These are phyloP conservation scores for Lates japonicus DNA, from an alignment of 2,797 vertebrate genomes.

Conservation along the genomic window DNA sequence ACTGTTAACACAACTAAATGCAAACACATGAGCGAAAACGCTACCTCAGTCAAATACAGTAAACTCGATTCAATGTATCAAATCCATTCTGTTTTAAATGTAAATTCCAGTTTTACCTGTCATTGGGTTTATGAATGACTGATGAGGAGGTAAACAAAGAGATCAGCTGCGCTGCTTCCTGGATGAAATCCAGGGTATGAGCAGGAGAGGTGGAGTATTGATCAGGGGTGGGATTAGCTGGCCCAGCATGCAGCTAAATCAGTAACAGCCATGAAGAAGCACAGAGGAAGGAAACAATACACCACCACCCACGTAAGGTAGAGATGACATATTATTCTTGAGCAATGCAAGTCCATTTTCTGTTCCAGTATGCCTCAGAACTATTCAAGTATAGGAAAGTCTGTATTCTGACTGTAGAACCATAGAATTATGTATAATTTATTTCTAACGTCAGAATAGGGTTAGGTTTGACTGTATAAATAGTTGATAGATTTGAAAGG, in stretches of 20 bases:
- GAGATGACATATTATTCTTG: slow-evolving; percentile 14
- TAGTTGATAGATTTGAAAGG: neutral
- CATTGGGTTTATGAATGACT: slow-evolving; percentile 52
- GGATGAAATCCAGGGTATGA: slow-evolving; percentile 62
- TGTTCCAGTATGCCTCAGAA: slow-evolving; percentile 4
- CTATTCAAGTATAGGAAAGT: neutral
- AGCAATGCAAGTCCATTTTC: neutral
- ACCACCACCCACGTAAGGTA: slow-evolving; percentile 12
- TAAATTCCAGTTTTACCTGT: slow-evolving; percentile 31
- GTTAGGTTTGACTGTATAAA: neutral
- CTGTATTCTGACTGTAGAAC: neutral
- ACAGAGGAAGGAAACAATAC: slow-evolving; percentile 42
- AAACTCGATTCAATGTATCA: slow-evolving; percentile 8
- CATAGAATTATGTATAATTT: neutral
- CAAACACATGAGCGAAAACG: slow-evolving; percentile 20
- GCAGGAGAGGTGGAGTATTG: slow-evolving; percentile 69
- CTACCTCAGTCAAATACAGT: neutral
- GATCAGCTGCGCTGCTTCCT: slow-evolving; percentile 37
- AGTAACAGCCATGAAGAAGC: slow-evolving; percentile 54
- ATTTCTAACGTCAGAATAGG: neutral
- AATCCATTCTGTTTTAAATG: slow-evolving; percentile 28
- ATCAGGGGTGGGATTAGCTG: slow-evolving; percentile 73
- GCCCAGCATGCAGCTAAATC: slow-evolving; percentile 68
- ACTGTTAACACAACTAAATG: slow-evolving; percentile 4
- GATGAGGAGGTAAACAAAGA: slow-evolving; percentile 57